Percentiles rank a stretch among this genome's conserved stretches.
Conservation (phyloP, 2,113 vertebrate genomes). For the Psammodynastes pulverulentus region DNA sequence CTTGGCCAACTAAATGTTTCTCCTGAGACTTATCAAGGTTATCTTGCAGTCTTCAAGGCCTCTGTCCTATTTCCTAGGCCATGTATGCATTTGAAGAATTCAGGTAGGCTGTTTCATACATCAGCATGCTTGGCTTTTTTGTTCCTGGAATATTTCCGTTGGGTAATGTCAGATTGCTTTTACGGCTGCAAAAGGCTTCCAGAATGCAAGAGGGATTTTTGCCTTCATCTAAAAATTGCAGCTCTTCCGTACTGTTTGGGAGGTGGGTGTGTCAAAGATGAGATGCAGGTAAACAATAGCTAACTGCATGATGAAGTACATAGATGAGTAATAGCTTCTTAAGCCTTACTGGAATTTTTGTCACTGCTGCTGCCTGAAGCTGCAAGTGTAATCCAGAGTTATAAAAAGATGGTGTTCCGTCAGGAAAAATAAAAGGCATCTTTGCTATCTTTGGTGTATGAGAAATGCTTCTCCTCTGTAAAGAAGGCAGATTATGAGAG, state of each 20-base stretch:
- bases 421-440: constrained; percentile 46
- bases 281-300: constrained; percentile 42
- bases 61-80: constrained; percentile 69
- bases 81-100: constrained; percentile 87
- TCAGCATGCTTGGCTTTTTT: constrained; percentile 65
- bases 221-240: constrained; percentile 42
- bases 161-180: constrained; percentile 72
- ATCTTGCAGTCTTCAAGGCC: constrained; percentile 59
- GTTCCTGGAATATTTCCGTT: constrained; percentile 73
- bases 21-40: constrained; percentile 61
- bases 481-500: constrained; percentile 45
- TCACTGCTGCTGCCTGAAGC: constrained; percentile 30
- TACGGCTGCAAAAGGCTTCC: constrained; percentile 44
- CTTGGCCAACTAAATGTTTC: constrained; percentile 72
- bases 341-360: constrained; percentile 47
- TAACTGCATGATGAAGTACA: constrained; percentile 58
- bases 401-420: constrained; percentile 55
- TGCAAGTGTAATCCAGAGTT: constrained; percentile 50
- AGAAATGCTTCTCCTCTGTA: constrained; percentile 61
- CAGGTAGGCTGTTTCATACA: constrained; percentile 75
- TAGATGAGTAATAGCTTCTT: constrained; percentile 62
- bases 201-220: constrained; percentile 59
- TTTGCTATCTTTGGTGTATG: constrained; percentile 66
- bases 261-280: constrained; percentile 44
- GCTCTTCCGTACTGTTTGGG: constrained; percentile 43